These are phyloP conservation scores for Isichthys henryi DNA, from an alignment of 2,113 vertebrate species.

Conservation along the genomic window DNA sequence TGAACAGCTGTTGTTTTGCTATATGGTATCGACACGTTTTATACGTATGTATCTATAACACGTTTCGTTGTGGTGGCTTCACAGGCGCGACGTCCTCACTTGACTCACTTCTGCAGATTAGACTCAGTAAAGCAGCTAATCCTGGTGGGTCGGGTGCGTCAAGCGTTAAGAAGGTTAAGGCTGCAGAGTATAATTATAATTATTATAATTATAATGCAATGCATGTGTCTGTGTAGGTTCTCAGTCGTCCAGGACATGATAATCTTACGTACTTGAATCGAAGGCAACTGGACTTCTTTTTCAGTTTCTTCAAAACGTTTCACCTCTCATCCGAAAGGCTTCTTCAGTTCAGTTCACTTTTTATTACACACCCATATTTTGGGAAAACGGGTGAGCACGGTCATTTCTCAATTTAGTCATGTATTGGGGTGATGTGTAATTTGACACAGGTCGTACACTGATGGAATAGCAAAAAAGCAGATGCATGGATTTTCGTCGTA, in stretches of 20 bases:
- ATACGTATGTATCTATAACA: neutral
- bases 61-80: neutral
- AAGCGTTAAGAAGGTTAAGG: slow-evolving; percentile 15
- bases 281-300: no score
- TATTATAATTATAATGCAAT: neutral
- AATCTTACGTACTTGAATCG: no score
- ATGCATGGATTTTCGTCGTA: neutral
- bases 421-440: neutral
- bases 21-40: neutral
- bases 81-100: neutral
- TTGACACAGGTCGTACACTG: neutral
- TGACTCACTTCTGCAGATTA: neutral
- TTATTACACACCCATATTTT: neutral
- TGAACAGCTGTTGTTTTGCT: neutral
- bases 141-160: slow-evolving; percentile 13
- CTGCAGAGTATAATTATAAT: neutral
- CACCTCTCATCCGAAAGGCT: no score
- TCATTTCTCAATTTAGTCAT: neutral
- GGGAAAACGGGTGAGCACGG: neutral
- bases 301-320: no score
- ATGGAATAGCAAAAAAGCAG: neutral
- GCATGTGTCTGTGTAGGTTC: no score
- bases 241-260: no score
- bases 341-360: no score
- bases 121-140: neutral